Conservation (phyloP, 2,888 invertebrate genomes). For the Venustoraphidia nigricollis region DNA sequence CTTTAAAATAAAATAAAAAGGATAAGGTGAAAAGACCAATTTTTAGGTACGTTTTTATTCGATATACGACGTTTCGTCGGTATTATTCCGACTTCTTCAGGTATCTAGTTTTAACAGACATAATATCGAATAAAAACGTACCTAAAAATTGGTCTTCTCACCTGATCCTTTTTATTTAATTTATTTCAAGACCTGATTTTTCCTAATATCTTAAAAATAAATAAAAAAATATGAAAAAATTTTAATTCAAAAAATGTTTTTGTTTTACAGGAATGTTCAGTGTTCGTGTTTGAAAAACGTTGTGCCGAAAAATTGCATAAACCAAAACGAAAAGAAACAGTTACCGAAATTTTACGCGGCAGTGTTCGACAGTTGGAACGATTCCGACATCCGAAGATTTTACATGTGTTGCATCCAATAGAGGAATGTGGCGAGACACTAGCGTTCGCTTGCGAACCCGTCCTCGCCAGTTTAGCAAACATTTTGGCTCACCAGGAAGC, state of each 20-base stretch:
- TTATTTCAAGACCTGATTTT: too few species aligned
- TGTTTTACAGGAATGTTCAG: slow-evolving; percentile 68
- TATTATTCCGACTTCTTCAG: too few species aligned
- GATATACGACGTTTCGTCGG: too few species aligned
- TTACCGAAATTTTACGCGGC: slow-evolving; percentile 70
- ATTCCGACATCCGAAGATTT: slow-evolving; percentile 70
- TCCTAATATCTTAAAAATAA: too few species aligned
- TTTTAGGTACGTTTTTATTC: too few species aligned
- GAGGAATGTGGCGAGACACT: slow-evolving; percentile 78
- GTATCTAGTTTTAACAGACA: too few species aligned
- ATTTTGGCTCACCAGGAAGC: slow-evolving; percentile 58
- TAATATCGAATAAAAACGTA: too few species aligned
- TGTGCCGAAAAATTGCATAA: slow-evolving; percentile 85
- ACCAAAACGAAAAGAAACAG: slow-evolving; percentile 80
- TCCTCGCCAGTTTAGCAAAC: slow-evolving; percentile 78
- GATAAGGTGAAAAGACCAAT: too few species aligned
- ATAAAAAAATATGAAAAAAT: too few species aligned
- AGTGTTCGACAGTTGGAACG: slow-evolving; percentile 68
- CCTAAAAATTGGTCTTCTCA: too few species aligned
- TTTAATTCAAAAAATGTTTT: slow-evolving; percentile 3
- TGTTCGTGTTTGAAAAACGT: slow-evolving; percentile 87
- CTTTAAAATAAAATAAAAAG: too few species aligned
- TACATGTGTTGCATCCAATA: slow-evolving; percentile 51
- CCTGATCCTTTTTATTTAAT: too few species aligned
- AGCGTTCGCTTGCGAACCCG: slow-evolving; percentile 88